Conservation (phyloP, 2,888 invertebrate species). For the Pecten maximus region DNA sequence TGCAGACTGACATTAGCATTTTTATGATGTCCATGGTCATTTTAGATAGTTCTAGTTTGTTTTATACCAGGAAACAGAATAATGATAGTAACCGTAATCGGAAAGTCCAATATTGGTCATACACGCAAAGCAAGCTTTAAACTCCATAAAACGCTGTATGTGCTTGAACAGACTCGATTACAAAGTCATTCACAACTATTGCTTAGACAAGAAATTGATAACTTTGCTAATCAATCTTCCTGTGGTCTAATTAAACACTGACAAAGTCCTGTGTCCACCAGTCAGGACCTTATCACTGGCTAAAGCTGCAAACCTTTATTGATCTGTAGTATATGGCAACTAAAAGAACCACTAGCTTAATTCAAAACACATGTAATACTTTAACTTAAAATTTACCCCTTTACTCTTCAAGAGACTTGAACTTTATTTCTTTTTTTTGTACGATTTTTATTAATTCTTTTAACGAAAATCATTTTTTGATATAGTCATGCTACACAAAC, state of each 20-base stretch:
- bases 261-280: background rate
- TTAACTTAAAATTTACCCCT: no score
- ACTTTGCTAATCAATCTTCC: background rate
- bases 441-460: no score
- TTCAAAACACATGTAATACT: no score
- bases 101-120: background rate
- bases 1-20: no score
- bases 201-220: constrained; percentile 13
- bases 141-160: background rate
- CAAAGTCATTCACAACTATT: background rate
- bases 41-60: background rate
- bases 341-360: background rate
- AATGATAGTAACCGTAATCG: background rate
- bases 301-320: background rate
- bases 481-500: background rate
- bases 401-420: no score
- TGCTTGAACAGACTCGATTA: background rate
- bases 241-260: background rate
- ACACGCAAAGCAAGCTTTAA: background rate
- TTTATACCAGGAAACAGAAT: background rate
- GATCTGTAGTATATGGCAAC: background rate
- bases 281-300: background rate
- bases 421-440: no score
- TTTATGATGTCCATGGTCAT: background rate
- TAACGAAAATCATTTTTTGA: background rate